Base-by-base conservation (phyloP, 1,140 invertebrate species). In the Calephelis virginiensis region DNA sequence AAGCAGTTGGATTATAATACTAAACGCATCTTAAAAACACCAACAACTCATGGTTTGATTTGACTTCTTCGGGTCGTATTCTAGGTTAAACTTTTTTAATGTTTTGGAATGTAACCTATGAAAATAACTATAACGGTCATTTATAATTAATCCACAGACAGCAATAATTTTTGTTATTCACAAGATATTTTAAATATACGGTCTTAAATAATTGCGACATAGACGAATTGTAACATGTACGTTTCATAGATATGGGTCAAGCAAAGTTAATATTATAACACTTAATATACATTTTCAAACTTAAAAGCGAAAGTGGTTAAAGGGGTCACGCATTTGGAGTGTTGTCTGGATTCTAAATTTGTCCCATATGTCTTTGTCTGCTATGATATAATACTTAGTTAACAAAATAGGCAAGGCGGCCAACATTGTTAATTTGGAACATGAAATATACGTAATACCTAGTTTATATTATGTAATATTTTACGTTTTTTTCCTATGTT, bases 181-280 rank as follows among this genome's bases (percentile, higher is more conserved):
- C 6, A 40, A 6, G 6, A 40, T 40, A 2, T 40, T 40, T 40
- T 5, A 53, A 53, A 53, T 17, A 53, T 8, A 0, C 13, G 49
- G 14, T 17, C 10, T 53, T 53, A 53, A 53, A 53, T 14, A 53
- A 10, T 28, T 53, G 50, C 17, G 50, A 53, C 50, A 53, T 53
- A 53, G 50, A 53, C 17, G 50, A 17, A 53, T 53, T 28, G 50
- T 53, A 53, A 53, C 50, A 53, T 11, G 14, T 10, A 53, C 8
- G 17, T 11, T 10, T 53, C 8, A 9, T 17, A 53, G 50, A 53
- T 53, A 53, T 53, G 50, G 50, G 50, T 53, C 50, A 56, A 17
- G 10, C 14, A 12, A 53, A 53, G 17, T 53, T 53, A 53, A 11
- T 28, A 53, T 28, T 6, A 53, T 6, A 53, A 53, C 50, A 53